Evolutionary conservation across 2,888 invertebrate species (phyloP).

Genomic region (Drosophila borealis): DNA sequence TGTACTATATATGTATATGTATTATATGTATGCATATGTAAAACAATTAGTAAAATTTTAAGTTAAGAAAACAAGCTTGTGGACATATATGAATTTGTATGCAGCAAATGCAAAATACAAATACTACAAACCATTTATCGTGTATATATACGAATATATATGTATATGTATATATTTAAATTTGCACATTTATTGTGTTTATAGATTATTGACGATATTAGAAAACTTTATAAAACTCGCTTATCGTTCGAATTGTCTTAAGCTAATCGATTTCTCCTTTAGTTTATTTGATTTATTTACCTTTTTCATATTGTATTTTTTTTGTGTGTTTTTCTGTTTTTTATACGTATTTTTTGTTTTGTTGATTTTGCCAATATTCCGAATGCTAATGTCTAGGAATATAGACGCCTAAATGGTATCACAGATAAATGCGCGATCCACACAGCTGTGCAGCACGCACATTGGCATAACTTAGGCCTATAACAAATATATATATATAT

Average conservation of each 20-base stretch:
- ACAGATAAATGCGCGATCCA: conserved; percentile 69
- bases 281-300: conserved; percentile 17
- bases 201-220: conserved; percentile 43
- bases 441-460: conserved; percentile 43
- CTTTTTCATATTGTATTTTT: conserved; percentile 20
- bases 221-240: conserved; percentile 65
- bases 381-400: conserved; percentile 52
- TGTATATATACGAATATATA: conserved; percentile 33
- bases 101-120: conserved; percentile 35
- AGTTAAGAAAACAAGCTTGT: conserved; percentile 61
- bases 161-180: conserved; percentile 29
- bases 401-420: conserved; percentile 72
- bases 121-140: conserved; percentile 43
- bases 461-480: conserved; percentile 67
- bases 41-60: conserved; percentile 61
- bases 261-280: conserved; percentile 20
- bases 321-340: conserved; percentile 8
- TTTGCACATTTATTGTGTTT: conserved; percentile 9
- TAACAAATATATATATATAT: conserved; percentile 55
- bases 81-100: conserved; percentile 37
- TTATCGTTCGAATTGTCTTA: conserved; percentile 38
- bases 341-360: conserved; percentile 16
- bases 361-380: conserved; percentile 28
- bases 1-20: conserved; percentile 24
- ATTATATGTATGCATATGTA: conserved; percentile 32